Conservation (phyloP, 2,113 vertebrate genomes). For the Trematomus loennbergii region DNA sequence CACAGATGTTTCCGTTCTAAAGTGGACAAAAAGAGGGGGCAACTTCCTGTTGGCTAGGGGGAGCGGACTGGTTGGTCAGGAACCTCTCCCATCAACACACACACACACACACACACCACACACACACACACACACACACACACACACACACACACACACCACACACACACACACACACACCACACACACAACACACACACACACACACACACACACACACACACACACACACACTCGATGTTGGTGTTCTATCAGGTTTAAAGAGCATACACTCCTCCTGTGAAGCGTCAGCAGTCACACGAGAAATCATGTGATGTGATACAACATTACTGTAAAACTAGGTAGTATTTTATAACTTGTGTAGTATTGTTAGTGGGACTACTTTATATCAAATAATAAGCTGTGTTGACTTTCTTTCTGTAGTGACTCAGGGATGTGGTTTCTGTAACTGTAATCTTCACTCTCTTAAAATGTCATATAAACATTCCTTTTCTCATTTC, state of each 20-base stretch:
- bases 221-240: background rate
- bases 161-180: no score
- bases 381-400: background rate
- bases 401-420: no score
- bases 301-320: no score
- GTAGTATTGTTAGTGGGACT: background rate
- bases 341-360: background rate
- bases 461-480: background rate
- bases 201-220: no score
- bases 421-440: no score
- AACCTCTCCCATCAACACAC: conserved; percentile 27
- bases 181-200: no score
- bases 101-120: background rate
- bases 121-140: no score
- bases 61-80: conserved; percentile 48
- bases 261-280: background rate
- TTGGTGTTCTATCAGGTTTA: background rate
- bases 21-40: conserved; percentile 67
- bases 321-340: background rate
- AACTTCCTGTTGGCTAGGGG: conserved; percentile 78
- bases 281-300: background rate
- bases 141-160: no score
- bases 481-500: background rate
- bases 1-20: conserved; percentile 84
- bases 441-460: background rate